A percentile compares a stretch with the other conserved stretches of the same genome.
phyloP scores from a whole-genome alignment of 2,113 vertebrate genomes.

The Terrapene triunguis region DNA sequence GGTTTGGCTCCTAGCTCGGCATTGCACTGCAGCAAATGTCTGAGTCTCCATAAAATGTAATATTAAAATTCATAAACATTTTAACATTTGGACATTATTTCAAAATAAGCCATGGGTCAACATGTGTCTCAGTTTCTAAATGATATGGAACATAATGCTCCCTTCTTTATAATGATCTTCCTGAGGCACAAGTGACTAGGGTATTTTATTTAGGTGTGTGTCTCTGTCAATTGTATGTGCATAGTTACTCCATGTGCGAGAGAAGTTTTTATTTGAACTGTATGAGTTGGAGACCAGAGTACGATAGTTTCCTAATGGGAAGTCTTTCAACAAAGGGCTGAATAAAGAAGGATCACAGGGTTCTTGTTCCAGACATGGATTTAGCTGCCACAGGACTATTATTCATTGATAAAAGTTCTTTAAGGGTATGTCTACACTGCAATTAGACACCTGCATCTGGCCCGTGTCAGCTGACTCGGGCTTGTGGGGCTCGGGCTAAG shows the following conservation, averaged over 20 bases:
- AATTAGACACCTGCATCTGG: background rate
- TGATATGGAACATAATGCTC: slow-evolving; percentile 28
- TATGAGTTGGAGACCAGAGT: slow-evolving; percentile 24
- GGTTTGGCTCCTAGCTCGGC: slow-evolving; percentile 53
- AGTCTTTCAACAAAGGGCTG: slow-evolving; percentile 29
- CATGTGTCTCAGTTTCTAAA: slow-evolving; percentile 58
- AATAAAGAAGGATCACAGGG: slow-evolving; percentile 29
- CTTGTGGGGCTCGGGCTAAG: background rate
- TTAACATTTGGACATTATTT: slow-evolving; percentile 77
- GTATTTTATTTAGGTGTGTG: slow-evolving; percentile 60
- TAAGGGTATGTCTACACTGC: background rate
- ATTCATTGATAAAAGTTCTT: background rate
- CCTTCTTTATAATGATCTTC: slow-evolving; percentile 43
- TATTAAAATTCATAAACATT: slow-evolving; percentile 69
- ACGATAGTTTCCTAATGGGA: slow-evolving; percentile 18
- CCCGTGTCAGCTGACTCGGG: background rate
- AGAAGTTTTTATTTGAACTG: slow-evolving; percentile 51
- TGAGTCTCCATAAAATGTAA: slow-evolving; percentile 75
- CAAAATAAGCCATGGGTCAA: slow-evolving; percentile 62
- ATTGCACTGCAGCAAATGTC: slow-evolving; percentile 32
- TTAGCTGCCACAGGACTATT: slow-evolving; percentile 25
- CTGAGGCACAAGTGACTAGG: slow-evolving; percentile 12
- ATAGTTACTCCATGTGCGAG: background rate
- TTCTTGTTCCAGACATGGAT: background rate
- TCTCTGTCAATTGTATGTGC: background rate